Evolutionary conservation across 1,140 invertebrate species (phyloP).

Genomic region (Eupristina koningsbergeri): DNA sequence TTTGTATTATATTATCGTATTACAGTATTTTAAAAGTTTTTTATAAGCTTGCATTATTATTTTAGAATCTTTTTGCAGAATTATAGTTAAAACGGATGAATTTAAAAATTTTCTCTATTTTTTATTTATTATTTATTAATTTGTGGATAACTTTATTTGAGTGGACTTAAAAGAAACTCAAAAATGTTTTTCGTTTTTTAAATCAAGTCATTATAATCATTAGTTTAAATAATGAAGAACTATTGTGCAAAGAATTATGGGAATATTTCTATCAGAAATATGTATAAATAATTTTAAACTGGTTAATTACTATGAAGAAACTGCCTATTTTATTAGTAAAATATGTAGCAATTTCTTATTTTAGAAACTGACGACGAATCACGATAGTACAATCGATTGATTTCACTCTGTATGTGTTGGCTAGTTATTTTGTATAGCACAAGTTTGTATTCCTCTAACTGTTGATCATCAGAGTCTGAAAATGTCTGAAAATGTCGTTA

Average conservation of each 20-base stretch:
- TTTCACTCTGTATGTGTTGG: conserved; percentile 20
- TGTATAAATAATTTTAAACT: neutral
- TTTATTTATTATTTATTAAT: no score
- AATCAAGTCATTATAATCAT: no score
- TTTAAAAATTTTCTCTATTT: no score
- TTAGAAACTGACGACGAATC: neutral
- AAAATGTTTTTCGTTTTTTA: no score
- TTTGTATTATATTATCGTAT: neutral
- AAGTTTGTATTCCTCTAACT: conserved; percentile 26
- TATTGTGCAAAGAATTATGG: neutral
- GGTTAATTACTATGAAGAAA: neutral
- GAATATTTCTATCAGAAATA: neutral
- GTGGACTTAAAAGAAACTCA: no score
- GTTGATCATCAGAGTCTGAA: conserved; percentile 28
- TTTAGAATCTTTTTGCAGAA: neutral
- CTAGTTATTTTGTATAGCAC: neutral
- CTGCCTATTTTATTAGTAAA: no score
- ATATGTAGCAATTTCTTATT: neutral
- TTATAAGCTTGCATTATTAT: neutral
- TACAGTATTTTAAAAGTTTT: neutral
- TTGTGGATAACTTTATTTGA: no score
- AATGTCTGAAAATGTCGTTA: no score
- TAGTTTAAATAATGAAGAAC: neutral
- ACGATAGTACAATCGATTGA: neutral
- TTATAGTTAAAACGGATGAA: no score